phyloP scores from a whole-genome alignment of 2,113 vertebrate species.

The Pithys albifrons region DNA sequence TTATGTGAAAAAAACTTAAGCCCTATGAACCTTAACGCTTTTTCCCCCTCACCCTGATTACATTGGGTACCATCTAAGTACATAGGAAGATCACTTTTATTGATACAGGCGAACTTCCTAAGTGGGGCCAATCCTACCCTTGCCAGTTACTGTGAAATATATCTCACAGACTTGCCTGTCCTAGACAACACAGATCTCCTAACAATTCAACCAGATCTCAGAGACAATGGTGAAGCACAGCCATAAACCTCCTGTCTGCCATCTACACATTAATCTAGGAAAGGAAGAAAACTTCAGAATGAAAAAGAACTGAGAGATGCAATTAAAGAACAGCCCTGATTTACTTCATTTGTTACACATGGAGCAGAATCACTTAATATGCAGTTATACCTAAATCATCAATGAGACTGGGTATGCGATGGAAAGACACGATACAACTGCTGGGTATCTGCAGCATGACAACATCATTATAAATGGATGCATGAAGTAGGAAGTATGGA shows the following conservation, averaged over 20 bases:
- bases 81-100: not conserved
- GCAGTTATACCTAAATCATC: not conserved
- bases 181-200: not conserved
- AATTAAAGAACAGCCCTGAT: not conserved
- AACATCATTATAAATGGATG: not conserved
- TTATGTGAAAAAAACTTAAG: not conserved
- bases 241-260: not conserved
- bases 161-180: not conserved
- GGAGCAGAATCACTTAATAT: not conserved
- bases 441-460: not conserved
- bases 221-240: not conserved
- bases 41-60: not conserved
- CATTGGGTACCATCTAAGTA: not conserved
- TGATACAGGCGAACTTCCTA: not conserved
- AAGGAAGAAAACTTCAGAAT: not conserved
- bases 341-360: not conserved
- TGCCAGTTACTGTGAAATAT: not conserved
- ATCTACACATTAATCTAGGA: not conserved
- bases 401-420: not conserved
- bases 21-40: not conserved
- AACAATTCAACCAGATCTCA: not conserved
- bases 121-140: not conserved
- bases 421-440: not conserved
- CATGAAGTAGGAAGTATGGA: not conserved
- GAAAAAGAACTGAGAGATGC: not conserved